These are phyloP conservation scores for Neofelis nebulosa DNA, from an alignment of 2,113 vertebrate species.

Conservation along the genomic window DNA sequence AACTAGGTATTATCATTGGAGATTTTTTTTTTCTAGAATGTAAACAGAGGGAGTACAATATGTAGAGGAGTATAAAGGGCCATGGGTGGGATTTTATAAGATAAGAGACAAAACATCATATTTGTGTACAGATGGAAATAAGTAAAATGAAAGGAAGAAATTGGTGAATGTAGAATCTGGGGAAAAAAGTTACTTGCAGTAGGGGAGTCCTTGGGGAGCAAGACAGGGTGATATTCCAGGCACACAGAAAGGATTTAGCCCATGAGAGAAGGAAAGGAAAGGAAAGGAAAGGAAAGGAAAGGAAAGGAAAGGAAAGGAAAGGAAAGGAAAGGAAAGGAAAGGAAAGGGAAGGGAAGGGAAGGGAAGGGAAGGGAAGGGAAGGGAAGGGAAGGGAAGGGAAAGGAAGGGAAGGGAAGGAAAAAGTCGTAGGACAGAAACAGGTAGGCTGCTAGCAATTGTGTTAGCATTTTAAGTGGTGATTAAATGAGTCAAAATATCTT, in stretches of 20 bases:
- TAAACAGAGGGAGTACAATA: background rate
- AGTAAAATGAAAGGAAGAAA: background rate
- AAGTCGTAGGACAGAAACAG: background rate
- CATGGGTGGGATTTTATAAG: background rate
- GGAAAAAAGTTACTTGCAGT: background rate
- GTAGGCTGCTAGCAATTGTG: background rate
- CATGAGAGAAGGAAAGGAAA: background rate
- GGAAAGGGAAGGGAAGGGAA: too few species aligned
- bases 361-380: background rate
- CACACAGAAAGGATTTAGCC: background rate
- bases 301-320: too few species aligned
- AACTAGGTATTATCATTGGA: background rate
- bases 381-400: background rate
- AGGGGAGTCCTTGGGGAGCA: background rate
- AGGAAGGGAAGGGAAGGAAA: background rate
- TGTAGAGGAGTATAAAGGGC: background rate
- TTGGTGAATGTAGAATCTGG: background rate
- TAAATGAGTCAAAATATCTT: background rate
- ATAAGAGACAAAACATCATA: background rate
- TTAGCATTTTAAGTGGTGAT: background rate
- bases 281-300: too few species aligned
- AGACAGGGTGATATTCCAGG: background rate
- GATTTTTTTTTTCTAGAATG: background rate
- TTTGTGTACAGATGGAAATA: background rate
- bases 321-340: too few species aligned